Evolutionary conservation across 1,140 invertebrate genomes (phyloP).

Genomic region (Branchinecta lindahli): DNA sequence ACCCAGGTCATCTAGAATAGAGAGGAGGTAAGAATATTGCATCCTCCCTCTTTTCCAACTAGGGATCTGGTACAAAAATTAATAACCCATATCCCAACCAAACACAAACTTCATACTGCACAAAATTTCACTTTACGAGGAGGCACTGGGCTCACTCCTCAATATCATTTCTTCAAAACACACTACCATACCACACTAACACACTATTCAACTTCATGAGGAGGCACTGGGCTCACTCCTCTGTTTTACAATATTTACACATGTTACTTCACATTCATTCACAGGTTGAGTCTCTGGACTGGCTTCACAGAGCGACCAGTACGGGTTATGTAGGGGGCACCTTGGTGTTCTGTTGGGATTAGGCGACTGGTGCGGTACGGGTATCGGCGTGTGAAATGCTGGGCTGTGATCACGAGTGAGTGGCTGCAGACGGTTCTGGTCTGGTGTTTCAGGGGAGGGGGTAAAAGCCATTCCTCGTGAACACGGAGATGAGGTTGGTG

Average conservation of each 20-base stretch:
- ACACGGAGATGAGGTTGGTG: not conserved
- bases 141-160: slow-evolving; percentile 3
- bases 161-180: not conserved
- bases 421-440: not conserved
- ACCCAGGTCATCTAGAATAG: not conserved
- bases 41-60: not conserved
- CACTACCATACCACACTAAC: not conserved
- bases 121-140: not conserved
- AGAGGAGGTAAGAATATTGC: not conserved
- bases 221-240: not conserved
- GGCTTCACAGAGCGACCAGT: slow-evolving; percentile 7
- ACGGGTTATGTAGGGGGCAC: slow-evolving; percentile 4
- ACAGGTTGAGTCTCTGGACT: slow-evolving; percentile 3
- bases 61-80: slow-evolving; percentile 5
- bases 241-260: not conserved
- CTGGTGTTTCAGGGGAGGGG: slow-evolving; percentile 1
- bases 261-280: too few relatives aligned
- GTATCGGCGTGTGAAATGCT: slow-evolving; percentile 8
- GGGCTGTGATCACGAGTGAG: not conserved
- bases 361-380: slow-evolving; percentile 2
- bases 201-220: not conserved
- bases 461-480: not conserved
- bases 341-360: slow-evolving; percentile 8
- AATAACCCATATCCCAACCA: not conserved
- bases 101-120: too few relatives aligned